These are phyloP conservation scores for Lates calcarifer DNA, from an alignment of 2,113 vertebrate genomes.

Conservation along the genomic window DNA sequence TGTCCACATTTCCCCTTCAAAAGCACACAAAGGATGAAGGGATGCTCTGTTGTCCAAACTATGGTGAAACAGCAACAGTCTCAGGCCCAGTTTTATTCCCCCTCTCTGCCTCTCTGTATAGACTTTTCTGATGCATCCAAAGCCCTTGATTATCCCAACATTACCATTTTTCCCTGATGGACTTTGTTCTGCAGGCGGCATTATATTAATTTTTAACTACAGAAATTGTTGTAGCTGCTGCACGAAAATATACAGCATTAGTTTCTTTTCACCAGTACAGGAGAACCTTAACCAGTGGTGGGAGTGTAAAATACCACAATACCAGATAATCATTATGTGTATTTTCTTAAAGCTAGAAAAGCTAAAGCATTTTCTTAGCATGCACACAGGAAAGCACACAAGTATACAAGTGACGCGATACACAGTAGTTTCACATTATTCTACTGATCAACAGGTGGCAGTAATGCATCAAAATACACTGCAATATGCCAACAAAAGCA, in stretches of 20 bases:
- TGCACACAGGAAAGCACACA: too few species aligned
- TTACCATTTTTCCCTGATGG: neutral
- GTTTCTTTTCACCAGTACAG: neutral
- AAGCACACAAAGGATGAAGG: conserved; percentile 27
- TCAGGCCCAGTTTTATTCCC: neutral
- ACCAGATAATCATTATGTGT: too few species aligned
- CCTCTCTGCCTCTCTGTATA: neutral
- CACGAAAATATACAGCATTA: neutral
- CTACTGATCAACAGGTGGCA: neutral
- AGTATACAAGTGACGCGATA: neutral
- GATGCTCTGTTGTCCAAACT: neutral
- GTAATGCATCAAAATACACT: neutral
- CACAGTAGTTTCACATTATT: neutral
- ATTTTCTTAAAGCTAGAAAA: too few species aligned
- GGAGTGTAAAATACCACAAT: too few species aligned
- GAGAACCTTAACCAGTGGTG: too few species aligned
- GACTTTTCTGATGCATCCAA: neutral
- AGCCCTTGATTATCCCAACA: neutral
- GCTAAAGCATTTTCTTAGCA: too few species aligned
- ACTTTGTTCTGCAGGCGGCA: neutral
- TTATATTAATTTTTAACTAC: too few species aligned
- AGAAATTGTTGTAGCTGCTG: neutral
- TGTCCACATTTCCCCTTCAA: conserved; percentile 6
- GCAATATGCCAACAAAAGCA: too few species aligned
- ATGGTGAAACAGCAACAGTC: neutral